Conservation (phyloP, 2,888 invertebrate genomes). For the Epirrita christyi region DNA sequence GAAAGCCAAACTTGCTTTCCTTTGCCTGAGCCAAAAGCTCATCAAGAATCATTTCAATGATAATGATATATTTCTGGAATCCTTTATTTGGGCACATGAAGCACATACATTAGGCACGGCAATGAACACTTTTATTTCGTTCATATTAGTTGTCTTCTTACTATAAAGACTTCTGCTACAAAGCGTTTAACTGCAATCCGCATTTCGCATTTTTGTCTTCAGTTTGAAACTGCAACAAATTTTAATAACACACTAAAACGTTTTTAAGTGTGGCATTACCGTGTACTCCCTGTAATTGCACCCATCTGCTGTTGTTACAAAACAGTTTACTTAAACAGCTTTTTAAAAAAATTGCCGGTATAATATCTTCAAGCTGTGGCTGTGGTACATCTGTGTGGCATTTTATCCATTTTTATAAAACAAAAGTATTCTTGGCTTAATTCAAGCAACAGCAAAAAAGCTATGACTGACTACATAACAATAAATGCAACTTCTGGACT, state of each 20-base stretch:
- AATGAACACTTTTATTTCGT: too few relatives aligned
- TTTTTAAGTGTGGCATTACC: slow-evolving; percentile 66
- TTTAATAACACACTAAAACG: slow-evolving; percentile 62
- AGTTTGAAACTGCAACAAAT: slow-evolving; percentile 47
- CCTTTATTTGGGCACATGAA: too few relatives aligned
- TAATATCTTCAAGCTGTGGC: slow-evolving; percentile 3
- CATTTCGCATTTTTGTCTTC: slow-evolving; percentile 31
- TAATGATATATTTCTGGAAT: background rate
- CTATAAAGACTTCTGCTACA: slow-evolving; percentile 1
- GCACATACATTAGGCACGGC: too few relatives aligned
- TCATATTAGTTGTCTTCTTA: too few relatives aligned
- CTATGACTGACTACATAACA: too few relatives aligned
- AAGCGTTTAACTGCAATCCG: slow-evolving; percentile 16
- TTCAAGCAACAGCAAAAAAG: too few relatives aligned
- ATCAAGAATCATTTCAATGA: slow-evolving; percentile 7
- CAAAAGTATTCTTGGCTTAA: too few relatives aligned
- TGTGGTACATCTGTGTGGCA: background rate
- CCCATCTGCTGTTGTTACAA: slow-evolving; percentile 61
- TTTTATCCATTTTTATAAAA: too few relatives aligned
- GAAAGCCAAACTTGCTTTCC: slow-evolving; percentile 43
- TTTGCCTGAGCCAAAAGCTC: too few relatives aligned
- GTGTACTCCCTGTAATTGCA: slow-evolving; percentile 56
- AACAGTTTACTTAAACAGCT: slow-evolving; percentile 27
- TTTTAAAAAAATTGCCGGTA: slow-evolving; percentile 7
- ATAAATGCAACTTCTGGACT: too few relatives aligned